Base-by-base conservation (phyloP, 64 coral and sea anemone genomes). In the Montipora sp. region DNA sequence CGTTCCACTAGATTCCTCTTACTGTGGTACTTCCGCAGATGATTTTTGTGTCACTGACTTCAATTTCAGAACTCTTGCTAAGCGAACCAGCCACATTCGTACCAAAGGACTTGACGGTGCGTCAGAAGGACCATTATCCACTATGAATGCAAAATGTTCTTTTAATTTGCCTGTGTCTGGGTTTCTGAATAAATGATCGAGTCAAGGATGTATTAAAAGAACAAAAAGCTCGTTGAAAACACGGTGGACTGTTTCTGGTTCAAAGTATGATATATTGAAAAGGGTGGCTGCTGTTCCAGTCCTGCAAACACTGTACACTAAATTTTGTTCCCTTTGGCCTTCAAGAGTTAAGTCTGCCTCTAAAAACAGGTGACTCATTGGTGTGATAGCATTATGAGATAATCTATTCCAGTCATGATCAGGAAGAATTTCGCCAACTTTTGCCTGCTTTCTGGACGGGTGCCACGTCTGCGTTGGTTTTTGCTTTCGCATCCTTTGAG, bases 61-160 rank as follows among this genome's bases (percentile, higher is more conserved):
- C 14, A 94, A 43, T 22, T 78, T 23, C 15, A 94, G 53, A 19
- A 81, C 16, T 36, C 22, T 77, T 53, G 61, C 73, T 6, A 87
- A 77, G 47, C 82, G 81, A 20, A 87, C 90, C 66, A 92, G 8
- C 90, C 90, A 92, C 81, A 92, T 84, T 9, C 20, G 27, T 10
- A 87, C 90, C 10, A 92, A 10, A 49, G 80, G 57, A 77, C 47
- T 92, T 24, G 81, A 78, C n/a, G 90, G 90, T 57, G 90, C 80
- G 67, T 92, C 82, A 4, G 70, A 73, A 21, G 90, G 90, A 5
- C 90, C 90, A 67, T 92, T 92, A 45, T 92, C 90, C 22, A 92
- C 90, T 10, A 92, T 79, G 73, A 92, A 92, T 21, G 75, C 81
- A 87, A 92, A 92, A 36, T 92, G 90, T 92, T 87, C 74, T 45